phyloP scores from a whole-genome alignment of 2,888 invertebrate species.

The Megalurothrips usitatus region DNA sequence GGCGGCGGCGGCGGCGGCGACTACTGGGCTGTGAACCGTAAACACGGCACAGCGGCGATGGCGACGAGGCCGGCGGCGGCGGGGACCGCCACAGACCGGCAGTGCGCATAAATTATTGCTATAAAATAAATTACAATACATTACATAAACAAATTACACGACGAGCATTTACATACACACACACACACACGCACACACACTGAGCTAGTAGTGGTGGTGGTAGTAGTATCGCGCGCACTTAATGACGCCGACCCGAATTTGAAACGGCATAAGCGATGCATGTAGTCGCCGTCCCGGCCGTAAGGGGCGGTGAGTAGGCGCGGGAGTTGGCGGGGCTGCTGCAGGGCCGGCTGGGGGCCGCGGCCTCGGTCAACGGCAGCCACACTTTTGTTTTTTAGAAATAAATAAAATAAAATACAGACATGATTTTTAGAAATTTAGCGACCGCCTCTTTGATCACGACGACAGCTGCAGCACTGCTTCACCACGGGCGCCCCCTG shows the following conservation, averaged over 20 bases:
- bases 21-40: neutral
- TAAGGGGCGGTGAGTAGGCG: too few relatives aligned
- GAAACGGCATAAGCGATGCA: slow-evolving; percentile 7
- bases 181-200: neutral
- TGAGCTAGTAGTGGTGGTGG: too few relatives aligned
- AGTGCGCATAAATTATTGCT: slow-evolving; percentile 16
- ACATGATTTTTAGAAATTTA: too few relatives aligned
- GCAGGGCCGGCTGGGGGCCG: too few relatives aligned
- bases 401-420: too few relatives aligned
- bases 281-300: neutral
- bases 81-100: neutral
- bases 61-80: neutral
- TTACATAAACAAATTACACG: slow-evolving; percentile 25
- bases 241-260: slow-evolving; percentile 19
- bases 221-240: neutral
- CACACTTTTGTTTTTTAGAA: too few relatives aligned
- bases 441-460: too few relatives aligned
- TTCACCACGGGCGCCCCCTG: neutral
- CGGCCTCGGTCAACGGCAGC: too few relatives aligned
- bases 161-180: slow-evolving; percentile 25
- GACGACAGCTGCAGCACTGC: neutral
- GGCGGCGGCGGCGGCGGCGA: neutral
- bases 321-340: too few relatives aligned
- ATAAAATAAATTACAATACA: slow-evolving; percentile 27
- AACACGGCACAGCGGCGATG: neutral